Evolutionary conservation across 1,140 invertebrate species (phyloP).

Genomic region (Heliconius congener): DNA sequence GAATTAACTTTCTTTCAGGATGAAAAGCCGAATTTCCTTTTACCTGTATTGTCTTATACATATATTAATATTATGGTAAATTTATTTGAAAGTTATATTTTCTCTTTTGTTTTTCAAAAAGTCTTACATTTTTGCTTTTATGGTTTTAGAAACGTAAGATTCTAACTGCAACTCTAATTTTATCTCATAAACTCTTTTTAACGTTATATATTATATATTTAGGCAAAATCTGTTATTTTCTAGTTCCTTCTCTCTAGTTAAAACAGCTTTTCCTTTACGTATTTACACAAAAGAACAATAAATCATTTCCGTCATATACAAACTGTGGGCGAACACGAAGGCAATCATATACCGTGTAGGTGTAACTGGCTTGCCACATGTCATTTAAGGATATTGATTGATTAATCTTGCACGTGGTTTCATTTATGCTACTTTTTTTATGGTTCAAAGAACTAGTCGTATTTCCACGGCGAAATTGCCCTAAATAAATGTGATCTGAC

Average conservation of each 20-base stretch:
- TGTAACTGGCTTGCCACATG: constrained; percentile 38
- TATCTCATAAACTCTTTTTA: too few species aligned
- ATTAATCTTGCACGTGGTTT: constrained; percentile 29
- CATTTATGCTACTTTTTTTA: neutral
- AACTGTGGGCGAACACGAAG: constrained; percentile 43
- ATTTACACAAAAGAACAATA: constrained; percentile 25
- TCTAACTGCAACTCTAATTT: too few species aligned
- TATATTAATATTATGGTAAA: neutral
- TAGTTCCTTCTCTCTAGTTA: neutral
- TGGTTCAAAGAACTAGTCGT: neutral
- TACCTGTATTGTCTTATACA: neutral
- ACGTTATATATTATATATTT: too few species aligned
- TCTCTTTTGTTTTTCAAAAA: neutral
- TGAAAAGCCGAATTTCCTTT: neutral
- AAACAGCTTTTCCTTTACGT: neutral
- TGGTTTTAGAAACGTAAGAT: neutral
- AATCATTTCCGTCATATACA: constrained; percentile 46
- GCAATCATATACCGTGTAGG: constrained; percentile 40
- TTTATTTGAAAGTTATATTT: neutral
- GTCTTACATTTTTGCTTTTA: neutral
- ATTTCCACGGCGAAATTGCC: neutral
- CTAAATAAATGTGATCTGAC: neutral
- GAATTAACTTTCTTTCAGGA: constrained; percentile 64
- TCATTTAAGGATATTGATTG: constrained; percentile 38
- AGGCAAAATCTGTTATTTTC: neutral